These are phyloP conservation scores for Petrocephalus zakoni DNA, from an alignment of 2,113 vertebrate genomes.

Conservation along the genomic window DNA sequence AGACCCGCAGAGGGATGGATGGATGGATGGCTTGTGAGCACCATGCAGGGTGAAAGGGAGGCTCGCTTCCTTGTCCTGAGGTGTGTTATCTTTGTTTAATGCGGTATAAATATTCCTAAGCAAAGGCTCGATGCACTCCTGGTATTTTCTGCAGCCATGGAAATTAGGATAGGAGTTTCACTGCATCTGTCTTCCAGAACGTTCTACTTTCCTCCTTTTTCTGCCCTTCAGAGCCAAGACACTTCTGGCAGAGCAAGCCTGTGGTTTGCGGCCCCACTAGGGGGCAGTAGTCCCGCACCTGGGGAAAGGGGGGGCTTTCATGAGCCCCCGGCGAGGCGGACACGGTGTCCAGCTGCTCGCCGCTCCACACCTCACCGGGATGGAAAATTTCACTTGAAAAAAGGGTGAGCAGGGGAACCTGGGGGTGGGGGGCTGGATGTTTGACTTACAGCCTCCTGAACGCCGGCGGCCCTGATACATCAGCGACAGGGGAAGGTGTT, in stretches of 20 bases:
- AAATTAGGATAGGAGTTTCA: background rate
- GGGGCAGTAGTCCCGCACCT: background rate
- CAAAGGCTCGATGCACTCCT: too few species aligned
- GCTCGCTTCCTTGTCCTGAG: background rate
- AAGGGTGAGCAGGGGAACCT: background rate
- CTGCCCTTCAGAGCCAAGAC: background rate
- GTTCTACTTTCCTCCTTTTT: background rate
- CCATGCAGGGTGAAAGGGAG: background rate
- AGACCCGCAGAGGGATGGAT: background rate
- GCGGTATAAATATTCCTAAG: background rate
- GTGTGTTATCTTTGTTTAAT: background rate
- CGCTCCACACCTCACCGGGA: background rate
- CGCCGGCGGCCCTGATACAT: background rate
- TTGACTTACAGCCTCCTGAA: background rate
- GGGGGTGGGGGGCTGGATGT: background rate
- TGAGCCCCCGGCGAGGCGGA: background rate
- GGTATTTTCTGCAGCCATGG: background rate
- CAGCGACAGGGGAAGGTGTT: background rate
- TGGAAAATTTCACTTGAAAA: background rate
- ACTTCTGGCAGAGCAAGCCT: background rate
- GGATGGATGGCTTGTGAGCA: background rate
- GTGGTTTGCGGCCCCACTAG: background rate
- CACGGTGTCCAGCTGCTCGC: background rate
- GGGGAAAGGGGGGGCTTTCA: background rate
- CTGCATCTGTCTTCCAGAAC: background rate